Evolutionary conservation across 1,140 invertebrate species (phyloP).

Genomic region (Pogonomyrmex barbatus): DNA sequence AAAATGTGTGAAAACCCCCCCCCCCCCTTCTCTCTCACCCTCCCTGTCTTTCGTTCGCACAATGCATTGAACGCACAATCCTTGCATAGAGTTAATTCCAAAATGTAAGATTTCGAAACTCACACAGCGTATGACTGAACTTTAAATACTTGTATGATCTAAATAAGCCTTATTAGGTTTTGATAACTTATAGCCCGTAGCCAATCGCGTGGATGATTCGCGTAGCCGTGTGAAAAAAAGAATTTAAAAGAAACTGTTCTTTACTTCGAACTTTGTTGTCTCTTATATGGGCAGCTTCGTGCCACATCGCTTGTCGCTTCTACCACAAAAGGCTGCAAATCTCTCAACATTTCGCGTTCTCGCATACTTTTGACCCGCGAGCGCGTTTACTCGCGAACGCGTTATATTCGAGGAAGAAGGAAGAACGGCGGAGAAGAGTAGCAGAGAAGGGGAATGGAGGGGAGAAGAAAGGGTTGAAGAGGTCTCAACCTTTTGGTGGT

Average conservation of each 20-base stretch:
- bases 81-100: background rate
- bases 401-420: background rate
- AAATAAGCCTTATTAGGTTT: background rate
- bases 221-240: background rate
- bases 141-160: background rate
- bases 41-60: no score
- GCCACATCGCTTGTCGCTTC: slow-evolving; percentile 26
- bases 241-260: slow-evolving; percentile 28
- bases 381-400: slow-evolving; percentile 6
- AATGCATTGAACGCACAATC: no score
- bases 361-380: slow-evolving; percentile 27
- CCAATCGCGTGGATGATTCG: background rate
- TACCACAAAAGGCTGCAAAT: slow-evolving; percentile 37
- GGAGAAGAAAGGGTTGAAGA: slow-evolving; percentile 4
- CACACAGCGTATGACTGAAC: background rate
- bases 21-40: background rate
- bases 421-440: background rate
- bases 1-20: background rate
- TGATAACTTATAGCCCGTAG: background rate
- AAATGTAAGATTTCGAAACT: background rate
- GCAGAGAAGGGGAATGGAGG: background rate
- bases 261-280: background rate
- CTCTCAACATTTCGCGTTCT: slow-evolving; percentile 69
- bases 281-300: slow-evolving; percentile 15
- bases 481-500: slow-evolving; percentile 65